Percentiles rank a stretch among this genome's conserved stretches.
These are phyloP conservation scores for Epinephelus coioides DNA, from an alignment of 2,797 vertebrate genomes.

Conservation along the genomic window DNA sequence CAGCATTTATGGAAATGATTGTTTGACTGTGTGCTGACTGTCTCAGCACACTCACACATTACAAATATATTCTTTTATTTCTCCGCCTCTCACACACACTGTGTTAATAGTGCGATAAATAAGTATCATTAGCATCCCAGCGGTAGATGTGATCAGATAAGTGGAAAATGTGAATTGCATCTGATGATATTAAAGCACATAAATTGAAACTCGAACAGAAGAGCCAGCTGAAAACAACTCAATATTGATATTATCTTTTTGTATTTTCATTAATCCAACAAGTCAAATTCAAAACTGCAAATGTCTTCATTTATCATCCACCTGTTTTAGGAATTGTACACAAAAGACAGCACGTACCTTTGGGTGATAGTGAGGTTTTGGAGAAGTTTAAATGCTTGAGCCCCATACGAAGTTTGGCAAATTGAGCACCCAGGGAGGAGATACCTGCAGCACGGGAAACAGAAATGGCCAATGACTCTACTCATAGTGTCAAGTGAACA, in stretches of 20 bases:
- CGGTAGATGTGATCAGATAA: conserved; percentile 14
- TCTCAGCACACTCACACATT: conserved; percentile 5
- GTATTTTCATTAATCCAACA: background rate
- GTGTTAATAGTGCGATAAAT: conserved; percentile 36
- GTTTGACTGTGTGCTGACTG: conserved; percentile 2
- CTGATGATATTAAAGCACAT: background rate
- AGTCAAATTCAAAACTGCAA: background rate
- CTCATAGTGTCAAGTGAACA: background rate
- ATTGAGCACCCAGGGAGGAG: conserved; percentile 92
- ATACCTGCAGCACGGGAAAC: conserved; percentile 85
- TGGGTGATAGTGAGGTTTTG: conserved; percentile 96
- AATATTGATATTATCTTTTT: background rate
- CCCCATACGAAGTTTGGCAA: conserved; percentile 95
- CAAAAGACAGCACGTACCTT: conserved; percentile 86
- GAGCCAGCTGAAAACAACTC: background rate
- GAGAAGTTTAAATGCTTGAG: conserved; percentile 96
- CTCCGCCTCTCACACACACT: background rate
- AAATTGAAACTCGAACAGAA: background rate
- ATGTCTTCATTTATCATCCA: background rate
- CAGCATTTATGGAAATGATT: conserved; percentile 15
- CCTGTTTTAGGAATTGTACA: background rate
- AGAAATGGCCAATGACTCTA: background rate
- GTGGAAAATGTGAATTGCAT: conserved; percentile 19
- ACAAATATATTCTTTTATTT: background rate
- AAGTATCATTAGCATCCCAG: conserved; percentile 35